A percentile compares a stretch with the other conserved stretches of the same genome.
These are phyloP conservation scores for Masticophis lateralis DNA, from an alignment of 2,797 vertebrate genomes.

Conservation along the genomic window DNA sequence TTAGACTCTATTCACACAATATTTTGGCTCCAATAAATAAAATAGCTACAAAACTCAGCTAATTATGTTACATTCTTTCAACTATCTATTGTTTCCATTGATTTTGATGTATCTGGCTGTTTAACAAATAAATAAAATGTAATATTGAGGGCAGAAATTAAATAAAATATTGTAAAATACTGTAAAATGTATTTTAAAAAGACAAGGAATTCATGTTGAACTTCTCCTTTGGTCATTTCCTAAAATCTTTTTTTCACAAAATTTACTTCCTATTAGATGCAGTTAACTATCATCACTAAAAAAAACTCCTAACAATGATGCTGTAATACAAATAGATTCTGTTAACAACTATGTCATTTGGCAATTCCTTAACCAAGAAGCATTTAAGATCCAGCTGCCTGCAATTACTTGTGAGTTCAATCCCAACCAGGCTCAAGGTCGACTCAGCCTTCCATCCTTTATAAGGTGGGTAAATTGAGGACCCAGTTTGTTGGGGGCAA, in stretches of 20 bases:
- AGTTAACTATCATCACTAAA: constrained; percentile 14
- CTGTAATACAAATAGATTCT: constrained; percentile 14
- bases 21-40: neutral
- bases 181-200: constrained; percentile 7
- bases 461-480: too few species aligned
- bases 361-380: neutral
- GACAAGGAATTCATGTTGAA: accelerated
- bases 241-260: constrained; percentile 17
- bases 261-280: constrained; percentile 10
- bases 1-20: neutral
- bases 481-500: too few species aligned
- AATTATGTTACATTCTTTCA: neutral
- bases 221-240: constrained; percentile 25
- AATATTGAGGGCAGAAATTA: neutral
- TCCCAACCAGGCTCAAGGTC: too few species aligned
- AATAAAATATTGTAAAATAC: neutral
- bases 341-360: neutral
- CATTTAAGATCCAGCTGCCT: too few species aligned
- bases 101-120: neutral
- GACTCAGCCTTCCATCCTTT: too few species aligned
- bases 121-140: neutral
- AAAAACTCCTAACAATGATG: neutral
- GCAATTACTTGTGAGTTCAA: too few species aligned
- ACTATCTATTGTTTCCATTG: neutral
- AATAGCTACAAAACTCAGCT: neutral